These are phyloP conservation scores for Ceratothoa steindachneri DNA, from an alignment of 2,888 invertebrate genomes.

Conservation along the genomic window DNA sequence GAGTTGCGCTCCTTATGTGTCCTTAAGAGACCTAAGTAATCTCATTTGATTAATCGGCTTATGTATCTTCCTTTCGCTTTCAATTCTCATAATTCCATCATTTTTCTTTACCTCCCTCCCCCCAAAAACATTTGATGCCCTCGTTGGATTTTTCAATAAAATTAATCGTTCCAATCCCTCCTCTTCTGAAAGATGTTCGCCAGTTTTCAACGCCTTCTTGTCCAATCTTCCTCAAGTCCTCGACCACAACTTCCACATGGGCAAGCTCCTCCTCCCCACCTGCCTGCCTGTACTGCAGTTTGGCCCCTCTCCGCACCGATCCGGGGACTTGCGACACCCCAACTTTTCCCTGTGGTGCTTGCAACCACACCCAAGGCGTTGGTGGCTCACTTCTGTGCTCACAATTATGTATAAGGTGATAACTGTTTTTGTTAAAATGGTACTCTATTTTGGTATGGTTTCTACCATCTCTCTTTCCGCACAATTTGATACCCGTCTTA, in stretches of 20 bases:
- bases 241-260: slow-evolving; percentile 93
- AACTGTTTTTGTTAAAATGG: slow-evolving; percentile 7
- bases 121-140: too few species aligned
- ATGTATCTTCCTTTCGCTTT: too few species aligned
- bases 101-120: too few species aligned
- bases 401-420: slow-evolving; percentile 90
- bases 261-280: slow-evolving; percentile 79
- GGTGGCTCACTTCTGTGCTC: slow-evolving; percentile 88
- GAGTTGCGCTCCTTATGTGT: too few species aligned
- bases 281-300: slow-evolving; percentile 75
- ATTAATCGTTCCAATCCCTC: too few species aligned
- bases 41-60: too few species aligned
- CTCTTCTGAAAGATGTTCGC: slow-evolving; percentile 65
- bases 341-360: slow-evolving; percentile 82
- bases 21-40: too few species aligned
- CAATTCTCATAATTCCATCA: too few species aligned
- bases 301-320: slow-evolving; percentile 58
- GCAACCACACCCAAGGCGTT: slow-evolving; percentile 77
- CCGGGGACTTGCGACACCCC: slow-evolving; percentile 55
- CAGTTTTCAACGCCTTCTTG: slow-evolving; percentile 93
- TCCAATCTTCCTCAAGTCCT: slow-evolving; percentile 87
- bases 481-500: too few species aligned
- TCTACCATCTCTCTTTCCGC: too few species aligned
- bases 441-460: too few species aligned
- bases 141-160: too few species aligned